Percentiles rank a stretch among this genome's conserved stretches.
These are phyloP conservation scores for Hystrix brachyura DNA, from an alignment of 2,113 vertebrate species.

Conservation along the genomic window DNA sequence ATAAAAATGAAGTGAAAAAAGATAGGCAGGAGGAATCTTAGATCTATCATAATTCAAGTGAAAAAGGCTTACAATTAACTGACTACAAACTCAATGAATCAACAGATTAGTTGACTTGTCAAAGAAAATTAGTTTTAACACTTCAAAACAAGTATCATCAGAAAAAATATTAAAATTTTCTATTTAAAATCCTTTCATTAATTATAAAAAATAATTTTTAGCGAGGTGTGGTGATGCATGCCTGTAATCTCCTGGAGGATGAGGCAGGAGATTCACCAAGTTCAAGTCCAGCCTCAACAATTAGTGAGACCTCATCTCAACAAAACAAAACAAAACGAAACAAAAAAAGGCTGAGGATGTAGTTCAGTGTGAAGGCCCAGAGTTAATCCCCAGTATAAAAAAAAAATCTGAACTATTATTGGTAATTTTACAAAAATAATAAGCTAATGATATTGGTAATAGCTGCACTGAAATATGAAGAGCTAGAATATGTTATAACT, in stretches of 20 bases:
- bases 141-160: slow-evolving; percentile 42
- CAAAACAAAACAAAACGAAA: not conserved
- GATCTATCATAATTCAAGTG: not conserved
- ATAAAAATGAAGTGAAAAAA: slow-evolving; percentile 14
- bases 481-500: not conserved
- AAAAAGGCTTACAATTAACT: not conserved
- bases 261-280: not conserved
- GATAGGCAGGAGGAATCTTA: not conserved
- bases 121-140: slow-evolving; percentile 12
- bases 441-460: not conserved
- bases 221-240: not conserved
- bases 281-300: not conserved
- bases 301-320: not conserved
- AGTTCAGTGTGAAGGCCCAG: not conserved
- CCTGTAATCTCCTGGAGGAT: not conserved
- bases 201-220: slow-evolving; percentile 12
- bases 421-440: not conserved
- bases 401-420: no score
- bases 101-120: slow-evolving; percentile 18
- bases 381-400: no score
- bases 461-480: not conserved
- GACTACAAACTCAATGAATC: slow-evolving; percentile 1
- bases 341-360: not conserved
- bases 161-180: not conserved
- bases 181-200: not conserved